Base-by-base conservation (phyloP, 2,797 vertebrate species). In the Odontamblyopus rebecca region DNA sequence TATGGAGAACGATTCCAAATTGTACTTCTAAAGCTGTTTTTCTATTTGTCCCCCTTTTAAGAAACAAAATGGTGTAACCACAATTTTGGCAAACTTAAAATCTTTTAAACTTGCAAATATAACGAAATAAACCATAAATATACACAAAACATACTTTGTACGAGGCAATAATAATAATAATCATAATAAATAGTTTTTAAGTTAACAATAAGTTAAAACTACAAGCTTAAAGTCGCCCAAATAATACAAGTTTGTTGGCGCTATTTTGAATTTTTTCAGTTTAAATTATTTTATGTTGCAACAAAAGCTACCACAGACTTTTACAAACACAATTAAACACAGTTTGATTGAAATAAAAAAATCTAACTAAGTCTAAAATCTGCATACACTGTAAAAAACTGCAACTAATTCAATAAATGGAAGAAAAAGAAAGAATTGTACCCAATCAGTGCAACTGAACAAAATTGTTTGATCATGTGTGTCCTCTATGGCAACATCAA, bases 151-250 rank as follows among this genome's bases (percentile, higher is more conserved):
- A 96, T 96, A 95, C 94, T 96, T 95, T 94, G 93, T 95, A 96
- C 95, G 94, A 95, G 95, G 95, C 96, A 93, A 93, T 94, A 93
- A 93, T 94, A 93, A 93, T 94, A 90, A 92, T 94, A 94, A 94
- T 95, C 88, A 94, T 94, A 95, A 95, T 95, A 95, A 95, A 95
- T 95, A 95, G 96, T 97, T 97, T 95, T 96, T 96, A 97, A 97
- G 95, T 95, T 95, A 96, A 96, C 96, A 96, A 95, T 97, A 97
- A 97, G 96, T 96, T 97, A 97, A 97, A 97, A 96, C 95, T 97
- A 97, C 96, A 95, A 97, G 95, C 96, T 97, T 96, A 96, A 95
- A 96, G 95, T 95, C 93, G 95, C 95, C 94, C 93, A 97, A 96
- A 97, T 96, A 96, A 95, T 96, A 96, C 95, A 96, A 95, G 95